A percentile compares a stretch with the other conserved stretches of the same genome.
Evolutionary conservation across 2,797 vertebrate genomes (phyloP).

Genomic region (Scarus forsteni): DNA sequence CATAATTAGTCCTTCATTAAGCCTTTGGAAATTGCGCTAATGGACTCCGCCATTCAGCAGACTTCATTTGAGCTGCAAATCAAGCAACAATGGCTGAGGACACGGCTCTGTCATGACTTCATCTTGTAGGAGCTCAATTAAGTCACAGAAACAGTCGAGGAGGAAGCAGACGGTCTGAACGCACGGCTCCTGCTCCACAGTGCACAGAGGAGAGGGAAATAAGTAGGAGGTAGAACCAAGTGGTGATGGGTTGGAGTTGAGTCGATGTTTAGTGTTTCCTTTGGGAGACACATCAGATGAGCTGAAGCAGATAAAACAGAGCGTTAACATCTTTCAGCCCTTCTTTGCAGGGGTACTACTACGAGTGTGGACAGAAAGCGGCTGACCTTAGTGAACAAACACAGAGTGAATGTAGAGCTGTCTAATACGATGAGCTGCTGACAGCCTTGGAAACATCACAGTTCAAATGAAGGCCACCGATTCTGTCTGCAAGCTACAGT

Average conservation of each 20-base stretch:
- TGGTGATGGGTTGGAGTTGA: conserved; percentile 31
- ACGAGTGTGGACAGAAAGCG: conserved; percentile 38
- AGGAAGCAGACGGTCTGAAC: conserved; percentile 12
- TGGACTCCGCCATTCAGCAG: conserved; percentile 74
- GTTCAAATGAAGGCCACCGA: conserved; percentile 53
- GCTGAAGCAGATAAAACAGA: conserved; percentile 51
- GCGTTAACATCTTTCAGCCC: conserved; percentile 56
- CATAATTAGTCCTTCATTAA: conserved; percentile 83
- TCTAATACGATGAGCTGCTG: conserved; percentile 25
- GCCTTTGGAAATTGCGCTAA: conserved; percentile 77
- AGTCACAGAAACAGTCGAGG: conserved; percentile 20
- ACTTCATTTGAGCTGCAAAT: conserved; percentile 80
- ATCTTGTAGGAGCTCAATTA: conserved; percentile 66
- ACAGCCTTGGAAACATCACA: conserved; percentile 11
- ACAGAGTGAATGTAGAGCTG: conserved; percentile 11
- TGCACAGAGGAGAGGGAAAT: conserved; percentile 9
- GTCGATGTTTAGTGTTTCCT: conserved; percentile 53
- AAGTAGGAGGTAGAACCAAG: conserved; percentile 14
- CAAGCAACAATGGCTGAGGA: conserved; percentile 62
- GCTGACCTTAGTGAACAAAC: conserved; percentile 45
- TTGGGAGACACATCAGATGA: conserved; percentile 38
- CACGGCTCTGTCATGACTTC: conserved; percentile 66
- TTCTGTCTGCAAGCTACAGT: conserved; percentile 4
- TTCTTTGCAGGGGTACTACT: conserved; percentile 31
- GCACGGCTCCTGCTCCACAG: conserved; percentile 1